A percentile compares a stretch with the other conserved stretches of the same genome.
phyloP scores from a whole-genome alignment of 2,888 invertebrate species.

The Merodon equestris region DNA sequence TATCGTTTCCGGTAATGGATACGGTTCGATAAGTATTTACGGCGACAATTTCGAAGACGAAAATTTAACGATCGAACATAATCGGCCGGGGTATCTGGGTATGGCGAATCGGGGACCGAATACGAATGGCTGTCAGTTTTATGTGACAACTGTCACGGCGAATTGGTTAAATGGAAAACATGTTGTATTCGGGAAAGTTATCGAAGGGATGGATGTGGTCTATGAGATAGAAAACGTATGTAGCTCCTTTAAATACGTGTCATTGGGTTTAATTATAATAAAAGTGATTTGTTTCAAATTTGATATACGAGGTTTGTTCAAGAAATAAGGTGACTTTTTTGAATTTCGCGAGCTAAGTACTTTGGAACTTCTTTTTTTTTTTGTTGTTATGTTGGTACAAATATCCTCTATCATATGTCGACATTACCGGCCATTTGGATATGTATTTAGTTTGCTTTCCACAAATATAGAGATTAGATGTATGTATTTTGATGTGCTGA shows the following conservation, averaged over 20 bases:
- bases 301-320: too few species aligned
- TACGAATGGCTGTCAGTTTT: constrained; percentile 97
- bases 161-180: constrained; percentile 94
- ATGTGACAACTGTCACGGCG: constrained; percentile 92
- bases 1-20: constrained; percentile 87
- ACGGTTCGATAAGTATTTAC: constrained; percentile 91
- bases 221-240: constrained; percentile 87
- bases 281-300: too few species aligned
- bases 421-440: too few species aligned
- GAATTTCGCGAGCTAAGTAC: too few species aligned
- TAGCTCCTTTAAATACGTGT: background rate
- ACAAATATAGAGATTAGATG: too few species aligned
- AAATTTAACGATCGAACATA: constrained; percentile 89
- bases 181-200: constrained; percentile 93
- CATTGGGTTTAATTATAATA: too few species aligned
- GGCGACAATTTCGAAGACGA: constrained; percentile 93
- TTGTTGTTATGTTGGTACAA: too few species aligned
- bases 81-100: constrained; percentile 90
- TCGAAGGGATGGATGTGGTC: constrained; percentile 88
- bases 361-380: too few species aligned
- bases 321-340: too few species aligned
- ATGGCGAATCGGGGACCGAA: constrained; percentile 94
- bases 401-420: too few species aligned
- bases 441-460: too few species aligned
- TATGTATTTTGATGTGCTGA: too few species aligned